Percentiles rank a stretch among this genome's conserved stretches.
Evolutionary conservation across 2,113 vertebrate species (phyloP).

Genomic region (Alligator sinensis): DNA sequence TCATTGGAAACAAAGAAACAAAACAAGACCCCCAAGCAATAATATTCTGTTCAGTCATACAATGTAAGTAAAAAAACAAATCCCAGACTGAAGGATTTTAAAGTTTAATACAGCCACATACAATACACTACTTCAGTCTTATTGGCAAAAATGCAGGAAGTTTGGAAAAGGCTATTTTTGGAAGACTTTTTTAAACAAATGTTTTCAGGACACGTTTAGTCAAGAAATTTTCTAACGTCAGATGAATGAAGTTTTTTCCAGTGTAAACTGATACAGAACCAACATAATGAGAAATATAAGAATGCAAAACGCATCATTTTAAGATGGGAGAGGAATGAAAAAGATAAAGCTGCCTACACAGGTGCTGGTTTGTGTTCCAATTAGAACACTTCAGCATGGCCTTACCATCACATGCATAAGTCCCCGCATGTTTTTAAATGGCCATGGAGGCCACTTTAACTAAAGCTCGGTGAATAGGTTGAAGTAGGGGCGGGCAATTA

Average conservation of each 20-base stretch:
- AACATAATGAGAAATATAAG: background rate
- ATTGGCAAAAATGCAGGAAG: background rate
- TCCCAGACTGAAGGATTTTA: background rate
- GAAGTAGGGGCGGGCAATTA: too few relatives aligned
- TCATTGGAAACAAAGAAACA: background rate
- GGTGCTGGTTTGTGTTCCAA: too few relatives aligned
- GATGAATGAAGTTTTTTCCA: background rate
- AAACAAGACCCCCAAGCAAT: background rate
- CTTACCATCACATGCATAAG: too few relatives aligned
- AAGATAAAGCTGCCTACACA: too few relatives aligned
- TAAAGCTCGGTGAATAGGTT: too few relatives aligned
- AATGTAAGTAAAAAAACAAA: background rate
- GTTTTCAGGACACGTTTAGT: background rate
- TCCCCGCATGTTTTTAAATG: too few relatives aligned
- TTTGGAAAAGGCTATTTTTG: background rate
- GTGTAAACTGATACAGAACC: background rate
- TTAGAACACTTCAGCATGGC: too few relatives aligned
- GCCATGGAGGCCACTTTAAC: too few relatives aligned
- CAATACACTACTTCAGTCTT: background rate
- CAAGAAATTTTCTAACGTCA: background rate
- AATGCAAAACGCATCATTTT: background rate
- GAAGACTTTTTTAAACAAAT: background rate
- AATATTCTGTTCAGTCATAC: background rate
- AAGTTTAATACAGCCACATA: background rate
- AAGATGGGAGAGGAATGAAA: background rate